A percentile compares a stretch with the other conserved stretches of the same genome.
These are phyloP conservation scores for Spinibarbus caldwelli DNA, from an alignment of 2,797 vertebrate genomes.

Conservation along the genomic window DNA sequence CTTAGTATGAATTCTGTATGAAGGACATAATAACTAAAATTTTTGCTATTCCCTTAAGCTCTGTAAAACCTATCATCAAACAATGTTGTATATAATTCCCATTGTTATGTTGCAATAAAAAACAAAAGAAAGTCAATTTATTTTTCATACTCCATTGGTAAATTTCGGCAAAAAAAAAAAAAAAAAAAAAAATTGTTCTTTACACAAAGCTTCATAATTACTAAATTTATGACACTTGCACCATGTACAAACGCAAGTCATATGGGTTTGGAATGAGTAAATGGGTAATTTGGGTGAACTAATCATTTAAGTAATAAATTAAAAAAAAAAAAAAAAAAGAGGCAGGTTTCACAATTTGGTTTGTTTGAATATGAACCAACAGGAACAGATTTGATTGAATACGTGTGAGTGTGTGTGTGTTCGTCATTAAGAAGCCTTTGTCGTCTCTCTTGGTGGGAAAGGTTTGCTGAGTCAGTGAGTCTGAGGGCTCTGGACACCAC, in stretches of 20 bases:
- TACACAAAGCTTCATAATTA: background rate
- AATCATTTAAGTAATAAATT: background rate
- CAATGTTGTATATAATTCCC: background rate
- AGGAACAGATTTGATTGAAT: constrained; percentile 12
- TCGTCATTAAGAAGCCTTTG: constrained; percentile 23
- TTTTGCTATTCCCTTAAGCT: background rate
- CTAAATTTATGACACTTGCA: background rate
- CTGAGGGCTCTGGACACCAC: constrained; percentile 65
- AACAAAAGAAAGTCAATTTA: background rate
- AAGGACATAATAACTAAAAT: background rate
- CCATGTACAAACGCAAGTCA: background rate
- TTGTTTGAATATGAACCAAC: background rate
- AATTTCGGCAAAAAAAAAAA: too few relatives aligned
- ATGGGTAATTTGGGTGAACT: background rate
- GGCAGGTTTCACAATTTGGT: background rate
- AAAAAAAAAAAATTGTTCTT: background rate
- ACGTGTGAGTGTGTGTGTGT: constrained; percentile 11
- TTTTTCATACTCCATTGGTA: background rate
- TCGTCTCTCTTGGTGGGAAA: constrained; percentile 34
- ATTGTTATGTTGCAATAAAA: background rate
- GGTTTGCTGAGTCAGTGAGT: constrained; percentile 81
- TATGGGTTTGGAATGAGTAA: background rate
- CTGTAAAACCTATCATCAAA: background rate
- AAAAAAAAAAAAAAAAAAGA: background rate
- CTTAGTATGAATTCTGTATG: background rate